These are phyloP conservation scores for Antheraea mylitta DNA, from an alignment of 1,140 invertebrate genomes.

Conservation along the genomic window DNA sequence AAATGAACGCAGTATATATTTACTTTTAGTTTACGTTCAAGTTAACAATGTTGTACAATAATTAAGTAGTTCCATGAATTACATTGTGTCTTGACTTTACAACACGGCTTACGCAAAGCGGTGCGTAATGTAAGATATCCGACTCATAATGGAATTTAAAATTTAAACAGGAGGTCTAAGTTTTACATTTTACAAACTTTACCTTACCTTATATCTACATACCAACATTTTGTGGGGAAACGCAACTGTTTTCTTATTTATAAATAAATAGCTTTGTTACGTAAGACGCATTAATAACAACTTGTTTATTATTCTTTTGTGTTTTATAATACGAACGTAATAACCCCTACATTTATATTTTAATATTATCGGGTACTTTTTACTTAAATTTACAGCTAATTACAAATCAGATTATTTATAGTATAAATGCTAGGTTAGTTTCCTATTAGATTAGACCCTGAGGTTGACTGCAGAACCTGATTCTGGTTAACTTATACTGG, in stretches of 20 bases:
- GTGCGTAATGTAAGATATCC: conserved; percentile 20
- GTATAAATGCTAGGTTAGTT: too few species aligned
- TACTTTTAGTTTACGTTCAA: neutral
- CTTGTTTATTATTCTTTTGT: neutral
- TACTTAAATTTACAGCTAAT: too few species aligned
- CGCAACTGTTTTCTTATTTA: conserved; percentile 17
- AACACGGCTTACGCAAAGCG: conserved; percentile 14
- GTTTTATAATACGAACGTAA: neutral
- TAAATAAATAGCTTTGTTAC: conserved; percentile 11
- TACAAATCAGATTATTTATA: too few species aligned
- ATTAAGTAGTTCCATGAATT: neutral
- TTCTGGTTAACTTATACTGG: too few species aligned
- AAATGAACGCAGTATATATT: neutral
- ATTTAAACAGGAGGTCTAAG: conserved; percentile 27
- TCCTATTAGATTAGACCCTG: too few species aligned
- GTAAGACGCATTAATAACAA: neutral
- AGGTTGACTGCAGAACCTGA: too few species aligned
- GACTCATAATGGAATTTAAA: conserved; percentile 29
- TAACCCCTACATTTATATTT: too few species aligned
- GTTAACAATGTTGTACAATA: conserved; percentile 10
- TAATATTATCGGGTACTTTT: too few species aligned
- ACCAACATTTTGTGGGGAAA: conserved; percentile 10
- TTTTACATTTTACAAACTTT: conserved; percentile 19
- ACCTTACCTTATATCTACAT: conserved; percentile 7
- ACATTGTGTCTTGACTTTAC: conserved; percentile 4